Evolutionary conservation across 2,888 invertebrate genomes (phyloP).

Genomic region (Philereme transversata): DNA sequence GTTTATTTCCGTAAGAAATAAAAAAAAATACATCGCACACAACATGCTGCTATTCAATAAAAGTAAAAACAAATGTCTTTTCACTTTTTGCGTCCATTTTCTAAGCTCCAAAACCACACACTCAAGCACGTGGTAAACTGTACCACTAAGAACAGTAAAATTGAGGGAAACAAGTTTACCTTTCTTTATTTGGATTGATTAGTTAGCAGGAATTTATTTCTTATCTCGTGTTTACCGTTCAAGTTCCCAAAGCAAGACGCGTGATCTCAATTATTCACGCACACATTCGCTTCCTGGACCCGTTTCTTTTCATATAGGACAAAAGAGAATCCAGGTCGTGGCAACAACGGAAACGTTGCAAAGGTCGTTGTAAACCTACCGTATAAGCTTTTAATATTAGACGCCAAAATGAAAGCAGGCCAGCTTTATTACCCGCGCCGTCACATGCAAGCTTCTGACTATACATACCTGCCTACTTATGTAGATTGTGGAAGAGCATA

Average conservation of each 20-base stretch:
- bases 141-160: too few species aligned
- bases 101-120: too few species aligned
- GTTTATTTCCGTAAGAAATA: too few species aligned
- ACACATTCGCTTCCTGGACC: constrained; percentile 71
- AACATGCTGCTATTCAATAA: too few species aligned
- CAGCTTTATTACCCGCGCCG: constrained; percentile 59
- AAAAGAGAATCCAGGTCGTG: constrained; percentile 77
- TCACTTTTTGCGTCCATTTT: too few species aligned
- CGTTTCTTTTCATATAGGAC: constrained; percentile 76
- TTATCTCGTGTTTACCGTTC: constrained; percentile 57
- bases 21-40: too few species aligned
- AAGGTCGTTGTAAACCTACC: constrained; percentile 59
- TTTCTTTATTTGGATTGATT: too few species aligned
- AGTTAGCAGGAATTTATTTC: background rate
- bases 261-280: constrained; percentile 78
- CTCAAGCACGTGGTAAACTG: too few species aligned
- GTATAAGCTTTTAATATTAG: constrained; percentile 73
- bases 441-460: constrained; percentile 57
- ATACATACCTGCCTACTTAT: constrained; percentile 1
- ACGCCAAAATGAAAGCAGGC: constrained; percentile 52
- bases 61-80: too few species aligned
- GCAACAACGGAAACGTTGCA: constrained; percentile 79
- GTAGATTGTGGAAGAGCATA: too few species aligned
- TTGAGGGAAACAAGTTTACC: too few species aligned
- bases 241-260: constrained; percentile 63